Percentiles rank a stretch among this genome's conserved stretches.
phyloP scores from a whole-genome alignment of 2,888 invertebrate species.

The Drosophila basisetae region DNA sequence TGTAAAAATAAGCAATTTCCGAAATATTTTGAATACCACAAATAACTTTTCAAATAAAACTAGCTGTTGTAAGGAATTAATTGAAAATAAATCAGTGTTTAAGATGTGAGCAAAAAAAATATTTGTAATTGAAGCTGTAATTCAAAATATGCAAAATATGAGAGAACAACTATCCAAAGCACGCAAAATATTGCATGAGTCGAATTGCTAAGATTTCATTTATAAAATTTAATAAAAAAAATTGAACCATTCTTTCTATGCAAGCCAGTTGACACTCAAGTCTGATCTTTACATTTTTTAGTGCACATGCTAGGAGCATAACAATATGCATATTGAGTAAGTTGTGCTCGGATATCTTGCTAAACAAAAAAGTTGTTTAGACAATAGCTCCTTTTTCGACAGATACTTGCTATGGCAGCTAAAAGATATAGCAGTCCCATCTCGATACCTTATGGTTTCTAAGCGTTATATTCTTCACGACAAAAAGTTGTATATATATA shows the following conservation, averaged over 20 bases:
- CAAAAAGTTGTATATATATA: not conserved
- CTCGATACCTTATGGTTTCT: not conserved
- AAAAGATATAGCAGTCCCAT: too few species aligned
- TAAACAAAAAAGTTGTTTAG: too few species aligned
- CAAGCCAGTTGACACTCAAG: not conserved
- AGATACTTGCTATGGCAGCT: not conserved
- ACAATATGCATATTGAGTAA: not conserved
- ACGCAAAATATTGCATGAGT: not conserved
- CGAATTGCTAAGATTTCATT: not conserved
- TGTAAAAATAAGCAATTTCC: not conserved
- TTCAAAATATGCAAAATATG: not conserved
- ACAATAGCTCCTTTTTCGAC: not conserved
- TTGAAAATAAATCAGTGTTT: not conserved
- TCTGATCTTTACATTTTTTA: not conserved
- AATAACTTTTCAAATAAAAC: not conserved
- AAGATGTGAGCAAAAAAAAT: not conserved
- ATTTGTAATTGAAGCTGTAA: not conserved
- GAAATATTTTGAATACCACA: not conserved
- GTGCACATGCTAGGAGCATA: not conserved
- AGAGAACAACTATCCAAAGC: not conserved
- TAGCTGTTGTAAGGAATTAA: not conserved
- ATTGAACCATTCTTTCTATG: accelerated
- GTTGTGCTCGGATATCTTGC: not conserved
- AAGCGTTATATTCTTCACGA: not conserved
- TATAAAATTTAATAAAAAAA: not conserved